Evolutionary conservation across 2,797 vertebrate species (phyloP), one percentile per base, ranked within the genome.

Genomic region (Trematomus bernacchii): DNA sequence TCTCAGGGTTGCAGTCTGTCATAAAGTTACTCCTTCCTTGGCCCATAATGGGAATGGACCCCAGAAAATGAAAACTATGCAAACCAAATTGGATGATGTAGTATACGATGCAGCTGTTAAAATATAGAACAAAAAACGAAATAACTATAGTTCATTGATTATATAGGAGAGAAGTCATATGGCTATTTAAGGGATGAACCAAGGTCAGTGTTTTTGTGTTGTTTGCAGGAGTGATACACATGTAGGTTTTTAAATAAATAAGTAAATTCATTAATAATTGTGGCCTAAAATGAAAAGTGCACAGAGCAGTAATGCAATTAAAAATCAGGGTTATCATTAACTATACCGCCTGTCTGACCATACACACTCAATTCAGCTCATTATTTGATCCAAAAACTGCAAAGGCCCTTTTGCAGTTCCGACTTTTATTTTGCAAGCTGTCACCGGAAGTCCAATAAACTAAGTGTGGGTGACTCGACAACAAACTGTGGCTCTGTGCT

Each of bases 381-480:
- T 57, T 6, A 1, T 42, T n/a, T 42, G 5, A 54, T 23, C 10
- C 15, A 0, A 16, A 15, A 37, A 54, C 33, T 2, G 8, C 8
- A 9, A 37, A 37, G 6, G 33, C 8, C 8, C 5, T 3, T 19
- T 37, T 27, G 12, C 27, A 14, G 10, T 11, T 0, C 2, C 21
- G 10, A n/a, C 69, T 50, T 57, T 86, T 90, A 83, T 52, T 89
- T 74, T 79, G 71, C n/a, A 72, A 16, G 23, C 18, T 0, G 0
- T 0, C 10, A 62, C 71, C 73, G 88, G 90, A 87, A 48, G 51
- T 53, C 0, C 0, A 0, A 0, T 0, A 0, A 6, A 7, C 2
- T 10, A 0, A 30, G 0, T 16, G 1, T 2, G 2, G 11, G 2
- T 8, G 4, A 6, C 2, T 86, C 83, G 71, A 76, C 76, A 0